phyloP scores from a whole-genome alignment of 2,113 vertebrate species.

The Crocuta crocuta region DNA sequence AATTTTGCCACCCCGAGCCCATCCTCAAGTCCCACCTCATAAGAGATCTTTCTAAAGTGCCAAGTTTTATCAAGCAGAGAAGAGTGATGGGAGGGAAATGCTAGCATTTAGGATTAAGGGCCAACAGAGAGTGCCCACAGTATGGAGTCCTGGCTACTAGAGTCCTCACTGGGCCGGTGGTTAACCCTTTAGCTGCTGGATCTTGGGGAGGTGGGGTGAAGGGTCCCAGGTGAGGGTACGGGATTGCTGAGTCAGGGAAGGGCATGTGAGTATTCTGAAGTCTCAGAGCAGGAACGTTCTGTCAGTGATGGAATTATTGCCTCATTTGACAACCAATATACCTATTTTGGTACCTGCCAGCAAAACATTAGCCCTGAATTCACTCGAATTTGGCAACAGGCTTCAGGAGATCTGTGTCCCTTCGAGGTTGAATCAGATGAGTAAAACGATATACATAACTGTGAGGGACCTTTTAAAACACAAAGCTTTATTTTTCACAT shows the following conservation, averaged over 20 bases:
- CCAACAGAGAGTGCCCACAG: neutral
- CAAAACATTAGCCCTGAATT: neutral
- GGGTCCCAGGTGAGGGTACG: neutral
- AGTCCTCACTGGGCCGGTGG: no score
- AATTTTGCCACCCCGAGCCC: neutral
- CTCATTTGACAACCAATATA: neutral
- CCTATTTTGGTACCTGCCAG: neutral
- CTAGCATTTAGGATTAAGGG: neutral
- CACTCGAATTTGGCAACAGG: neutral
- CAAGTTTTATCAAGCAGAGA: neutral
- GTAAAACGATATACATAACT: neutral
- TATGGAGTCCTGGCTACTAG: neutral
- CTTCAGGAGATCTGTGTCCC: neutral
- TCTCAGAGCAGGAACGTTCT: neutral
- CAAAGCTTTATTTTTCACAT: neutral
- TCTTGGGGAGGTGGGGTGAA: neutral
- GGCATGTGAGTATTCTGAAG: neutral
- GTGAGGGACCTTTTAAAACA: neutral
- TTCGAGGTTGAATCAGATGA: neutral
- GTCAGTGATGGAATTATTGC: neutral
- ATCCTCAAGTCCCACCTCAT: neutral
- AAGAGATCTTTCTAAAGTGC: neutral
- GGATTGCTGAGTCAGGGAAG: neutral
- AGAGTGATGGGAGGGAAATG: neutral
- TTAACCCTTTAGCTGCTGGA: neutral